Evolutionary conservation across 2,113 vertebrate genomes (phyloP), one percentile per base, ranked within the genome.

Genomic region (Poicephalus meyeri): DNA sequence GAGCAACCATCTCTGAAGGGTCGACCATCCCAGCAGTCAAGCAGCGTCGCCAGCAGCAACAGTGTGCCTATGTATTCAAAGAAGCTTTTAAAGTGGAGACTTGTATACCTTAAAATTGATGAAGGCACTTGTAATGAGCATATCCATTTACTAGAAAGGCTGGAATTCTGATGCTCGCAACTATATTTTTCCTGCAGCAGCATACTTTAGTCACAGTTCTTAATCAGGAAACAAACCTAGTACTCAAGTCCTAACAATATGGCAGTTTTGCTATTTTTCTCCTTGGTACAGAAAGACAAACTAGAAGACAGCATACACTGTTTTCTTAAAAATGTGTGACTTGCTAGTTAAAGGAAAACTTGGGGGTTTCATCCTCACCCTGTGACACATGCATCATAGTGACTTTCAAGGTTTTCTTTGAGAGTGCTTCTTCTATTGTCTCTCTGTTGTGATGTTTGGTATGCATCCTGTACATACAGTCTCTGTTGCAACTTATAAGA

Each of bases 381-480:
- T 37, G 10, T 77, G 26, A 23, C 17, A 19, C 10, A 28, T 65
- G 72, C 31, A 44, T 77, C 26, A 7, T 61, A 33, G 8, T 49
- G 53, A 56, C 33, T 89, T 66, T 25, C 16, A 41, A 49, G 10
- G 7, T 31, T 78, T 68, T 64, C 71, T 80, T 52, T 58, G 33
- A 86, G 24, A 70, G 4, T 28, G 50, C 56, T 91, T 56, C 6
- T 86, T 88, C 24, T 65, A 5, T 86, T 91, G 31, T 85, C 25
- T 81, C 7, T 56, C 16, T 26, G 25, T 16, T 72, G 26, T 60
- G 35, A 52, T 58, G 91, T 83, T 46, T 56, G 44, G 10, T 58
- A 42, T 9, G 2, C 1, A 1, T 50, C 21, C 16, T 44, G 3
- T 65, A 44, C 19, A 3, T 56, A 17, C 1, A 2, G 16, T 76